Evolutionary conservation across 2,113 vertebrate species (phyloP).

Genomic region (Podocnemis expansa): DNA sequence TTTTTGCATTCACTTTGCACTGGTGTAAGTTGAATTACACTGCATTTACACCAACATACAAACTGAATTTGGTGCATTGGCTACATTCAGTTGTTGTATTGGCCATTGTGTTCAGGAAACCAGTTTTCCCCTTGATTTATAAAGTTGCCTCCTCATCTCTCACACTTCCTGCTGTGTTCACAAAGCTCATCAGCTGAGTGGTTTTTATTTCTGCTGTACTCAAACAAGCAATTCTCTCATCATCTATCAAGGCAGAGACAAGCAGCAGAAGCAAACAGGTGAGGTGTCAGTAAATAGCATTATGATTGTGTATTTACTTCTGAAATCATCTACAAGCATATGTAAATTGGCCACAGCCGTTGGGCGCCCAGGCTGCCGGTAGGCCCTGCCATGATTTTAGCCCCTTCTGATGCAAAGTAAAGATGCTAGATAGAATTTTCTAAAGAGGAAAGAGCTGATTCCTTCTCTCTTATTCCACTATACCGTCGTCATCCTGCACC

Average conservation of each 20-base stretch:
- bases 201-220: fast-evolving
- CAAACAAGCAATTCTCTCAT: neutral
- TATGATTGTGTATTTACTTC: neutral
- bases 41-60: neutral
- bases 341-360: neutral
- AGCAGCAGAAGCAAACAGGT: fast-evolving
- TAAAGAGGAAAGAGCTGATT: neutral
- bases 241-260: neutral
- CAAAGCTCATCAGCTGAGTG: fast-evolving
- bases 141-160: neutral
- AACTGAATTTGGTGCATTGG: neutral
- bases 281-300: fast-evolving
- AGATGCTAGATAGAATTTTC: neutral
- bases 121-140: neutral
- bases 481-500: neutral
- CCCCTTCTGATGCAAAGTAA: neutral
- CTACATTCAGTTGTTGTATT: neutral
- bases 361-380: neutral
- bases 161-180: neutral
- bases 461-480: neutral
- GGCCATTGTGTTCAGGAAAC: neutral
- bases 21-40: neutral
- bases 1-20: neutral
- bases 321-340: neutral
- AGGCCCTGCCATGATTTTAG: neutral